These are phyloP conservation scores for Caenorhabditis uteleia DNA, from an alignment of 2,888 invertebrate species.

Conservation along the genomic window DNA sequence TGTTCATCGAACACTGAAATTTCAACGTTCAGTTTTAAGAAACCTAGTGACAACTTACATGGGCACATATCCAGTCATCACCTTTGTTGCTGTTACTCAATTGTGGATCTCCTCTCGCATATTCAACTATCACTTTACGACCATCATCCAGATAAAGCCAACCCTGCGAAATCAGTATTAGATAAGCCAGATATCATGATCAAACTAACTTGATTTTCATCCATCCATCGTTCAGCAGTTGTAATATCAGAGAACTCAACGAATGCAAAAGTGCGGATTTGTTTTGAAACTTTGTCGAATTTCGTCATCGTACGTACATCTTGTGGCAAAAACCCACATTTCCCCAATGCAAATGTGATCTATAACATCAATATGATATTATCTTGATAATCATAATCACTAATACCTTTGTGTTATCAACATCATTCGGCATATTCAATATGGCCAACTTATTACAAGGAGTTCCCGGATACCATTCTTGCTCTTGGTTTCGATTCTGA, in stretches of 20 bases:
- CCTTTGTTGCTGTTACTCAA: slow-evolving; percentile 18
- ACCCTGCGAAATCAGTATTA: slow-evolving; percentile 56
- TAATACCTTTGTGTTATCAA: slow-evolving; percentile 33
- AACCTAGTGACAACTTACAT: slow-evolving; percentile 31
- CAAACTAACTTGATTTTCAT: slow-evolving; percentile 70
- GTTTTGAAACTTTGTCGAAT: slow-evolving; percentile 16
- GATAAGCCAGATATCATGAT: neutral
- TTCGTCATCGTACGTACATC: slow-evolving; percentile 45
- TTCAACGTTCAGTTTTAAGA: neutral
- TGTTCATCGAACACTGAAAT: slow-evolving; percentile 88
- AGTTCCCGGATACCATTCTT: slow-evolving; percentile 24
- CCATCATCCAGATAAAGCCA: slow-evolving; percentile 60
- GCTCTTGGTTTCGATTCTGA: slow-evolving; percentile 12
- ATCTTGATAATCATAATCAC: neutral
- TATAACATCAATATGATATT: slow-evolving; percentile 6
- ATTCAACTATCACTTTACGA: slow-evolving; percentile 51
- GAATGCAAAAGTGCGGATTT: slow-evolving; percentile 86
- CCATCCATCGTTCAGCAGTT: slow-evolving; percentile 90
- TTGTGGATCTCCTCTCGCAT: slow-evolving; percentile 54
- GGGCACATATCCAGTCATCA: slow-evolving; percentile 65
- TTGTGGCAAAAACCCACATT: slow-evolving; percentile 43
- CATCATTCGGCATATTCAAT: slow-evolving; percentile 41
- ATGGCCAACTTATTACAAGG: slow-evolving; percentile 44
- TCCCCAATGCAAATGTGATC: slow-evolving; percentile 40
- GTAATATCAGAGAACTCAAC: slow-evolving; percentile 88